phyloP scores from a whole-genome alignment of 2,888 invertebrate species.

The Cryptus armator region DNA sequence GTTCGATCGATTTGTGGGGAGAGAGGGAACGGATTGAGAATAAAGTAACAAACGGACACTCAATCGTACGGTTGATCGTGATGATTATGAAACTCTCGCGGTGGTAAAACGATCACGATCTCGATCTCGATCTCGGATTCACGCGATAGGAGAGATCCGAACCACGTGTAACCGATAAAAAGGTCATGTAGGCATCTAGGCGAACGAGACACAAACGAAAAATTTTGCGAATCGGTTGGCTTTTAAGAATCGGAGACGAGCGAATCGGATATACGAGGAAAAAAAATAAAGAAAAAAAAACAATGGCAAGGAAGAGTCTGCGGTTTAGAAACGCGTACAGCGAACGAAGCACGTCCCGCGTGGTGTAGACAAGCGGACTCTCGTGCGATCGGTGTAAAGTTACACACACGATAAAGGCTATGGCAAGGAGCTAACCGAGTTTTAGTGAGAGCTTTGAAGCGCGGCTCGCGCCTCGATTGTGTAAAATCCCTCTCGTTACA shows the following conservation, averaged over 20 bases:
- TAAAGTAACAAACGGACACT: neutral
- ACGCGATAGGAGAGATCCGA: constrained; percentile 11
- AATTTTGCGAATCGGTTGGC: neutral
- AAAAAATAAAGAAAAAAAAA: constrained; percentile 10
- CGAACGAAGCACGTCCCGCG: neutral
- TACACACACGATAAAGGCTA: constrained; percentile 28
- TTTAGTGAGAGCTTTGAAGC: neutral
- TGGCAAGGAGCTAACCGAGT: constrained; percentile 26
- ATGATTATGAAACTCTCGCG: constrained; percentile 56
- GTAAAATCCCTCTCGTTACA: constrained; percentile 68
- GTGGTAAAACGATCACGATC: constrained; percentile 58
- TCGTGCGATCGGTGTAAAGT: constrained; percentile 30
- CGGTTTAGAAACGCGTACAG: constrained; percentile 21
- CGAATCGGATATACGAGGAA: neutral
- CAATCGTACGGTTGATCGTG: constrained; percentile 25
- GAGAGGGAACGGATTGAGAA: neutral
- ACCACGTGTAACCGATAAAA: constrained; percentile 35
- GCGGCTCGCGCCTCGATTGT: constrained; percentile 61
- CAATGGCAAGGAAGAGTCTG: neutral
- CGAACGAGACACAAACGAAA: constrained; percentile 10
- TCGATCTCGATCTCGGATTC: constrained; percentile 43
- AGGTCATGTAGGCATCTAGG: constrained; percentile 37
- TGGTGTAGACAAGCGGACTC: constrained; percentile 6
- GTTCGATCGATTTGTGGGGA: constrained; percentile 1
- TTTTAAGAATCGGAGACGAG: neutral